Evolutionary conservation across 1,140 invertebrate genomes (phyloP).

Genomic region (Camponotus pennsylvanicus): DNA sequence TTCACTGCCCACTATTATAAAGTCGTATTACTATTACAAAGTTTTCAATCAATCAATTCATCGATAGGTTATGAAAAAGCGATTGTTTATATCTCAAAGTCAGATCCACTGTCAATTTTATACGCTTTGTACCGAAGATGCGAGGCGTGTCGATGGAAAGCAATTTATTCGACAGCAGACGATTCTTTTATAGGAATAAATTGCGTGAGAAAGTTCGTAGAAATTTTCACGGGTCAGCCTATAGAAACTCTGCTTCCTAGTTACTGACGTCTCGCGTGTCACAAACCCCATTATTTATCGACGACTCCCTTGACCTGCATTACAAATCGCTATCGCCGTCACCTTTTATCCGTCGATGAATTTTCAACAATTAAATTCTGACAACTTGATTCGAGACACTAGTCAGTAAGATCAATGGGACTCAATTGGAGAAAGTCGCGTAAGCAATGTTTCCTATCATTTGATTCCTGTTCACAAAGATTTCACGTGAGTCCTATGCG

Average conservation of each 20-base stretch:
- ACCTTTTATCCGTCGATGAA: slow-evolving; percentile 8
- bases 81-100: slow-evolving; percentile 5
- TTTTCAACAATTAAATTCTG: slow-evolving; percentile 41
- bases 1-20: too few species aligned
- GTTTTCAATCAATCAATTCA: too few species aligned
- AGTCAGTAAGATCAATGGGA: not conserved
- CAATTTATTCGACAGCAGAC: slow-evolving; percentile 47
- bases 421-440: slow-evolving; percentile 37
- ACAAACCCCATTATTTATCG: slow-evolving; percentile 63
- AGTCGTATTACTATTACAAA: too few species aligned
- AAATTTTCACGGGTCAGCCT: slow-evolving; percentile 67
- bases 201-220: slow-evolving; percentile 71
- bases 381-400: not conserved
- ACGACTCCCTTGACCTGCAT: slow-evolving; percentile 56
- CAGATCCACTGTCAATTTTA: not conserved
- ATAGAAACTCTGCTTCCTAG: slow-evolving; percentile 58
- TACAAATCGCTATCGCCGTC: not conserved
- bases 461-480: not conserved
- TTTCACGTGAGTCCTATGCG: slow-evolving; percentile 26
- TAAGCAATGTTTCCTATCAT: slow-evolving; percentile 1
- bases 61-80: too few species aligned
- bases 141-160: slow-evolving; percentile 12
- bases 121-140: slow-evolving; percentile 34
- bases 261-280: slow-evolving; percentile 51
- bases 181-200: slow-evolving; percentile 64